Base-by-base conservation (phyloP, 2,888 invertebrate genomes). In the Eudasyphora cyanicolor region DNA sequence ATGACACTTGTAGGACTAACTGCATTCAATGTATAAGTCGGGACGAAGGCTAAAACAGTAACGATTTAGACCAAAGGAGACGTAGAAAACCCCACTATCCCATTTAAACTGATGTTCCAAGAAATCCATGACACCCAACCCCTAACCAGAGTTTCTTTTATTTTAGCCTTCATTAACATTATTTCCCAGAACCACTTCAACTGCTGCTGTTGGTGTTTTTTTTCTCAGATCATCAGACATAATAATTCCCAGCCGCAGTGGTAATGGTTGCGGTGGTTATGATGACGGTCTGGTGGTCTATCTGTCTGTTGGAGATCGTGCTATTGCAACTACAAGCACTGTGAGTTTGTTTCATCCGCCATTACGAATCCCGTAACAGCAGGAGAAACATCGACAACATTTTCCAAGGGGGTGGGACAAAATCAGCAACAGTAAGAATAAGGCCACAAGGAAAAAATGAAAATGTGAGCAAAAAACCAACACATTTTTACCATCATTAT, bases 401-500 rank as follows among this genome's bases (percentile, higher is more conserved):
- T 29, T 51, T 4, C 6, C 19, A 21, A 19, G 19, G 21, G 19
- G n/a, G n/a, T 24, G 62, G 8, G 14, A 38, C 38, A 10, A 54
- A n/a, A 49, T 8, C 29, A 32, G 32, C 4, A 62, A n/a, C 35
- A 64, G 8, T 2, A 21, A 64, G 19, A 64, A 38, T 38, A 38
- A 21, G 8, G 38, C 62, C n/a, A 19, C 35, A 27, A 57, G 38
- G 17, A 62, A 62, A n/a, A n/a, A n/a, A n/a, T n/a, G n/a, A n/a
- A 4, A 29, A 35, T 5, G 24, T 24, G 54, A 21, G 54, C 17
- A 38, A n/a, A 38, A n/a, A n/a, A n/a, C n/a, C n/a, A n/a, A n/a
- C n/a, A 64, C 17, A 49, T 76, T 71, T 78, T 57, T 32, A 82
- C 64, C 76, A 82, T 74, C 69, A 74, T 79, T 79, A 77, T 70